These are phyloP conservation scores for Bungarus multicinctus DNA, from an alignment of 2,113 vertebrate species.

Conservation along the genomic window DNA sequence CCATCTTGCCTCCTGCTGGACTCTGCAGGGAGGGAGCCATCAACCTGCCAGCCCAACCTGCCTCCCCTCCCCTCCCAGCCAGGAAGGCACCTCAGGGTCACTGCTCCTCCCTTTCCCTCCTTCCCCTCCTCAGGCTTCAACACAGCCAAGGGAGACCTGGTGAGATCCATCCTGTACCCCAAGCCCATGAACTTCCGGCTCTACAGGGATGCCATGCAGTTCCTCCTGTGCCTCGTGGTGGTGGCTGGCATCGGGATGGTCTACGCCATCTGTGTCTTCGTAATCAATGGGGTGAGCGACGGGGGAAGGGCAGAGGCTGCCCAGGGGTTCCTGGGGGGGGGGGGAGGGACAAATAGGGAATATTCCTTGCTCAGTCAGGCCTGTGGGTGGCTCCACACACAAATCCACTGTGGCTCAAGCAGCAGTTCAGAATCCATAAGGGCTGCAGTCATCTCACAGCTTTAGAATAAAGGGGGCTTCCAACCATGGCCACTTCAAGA, in stretches of 20 bases:
- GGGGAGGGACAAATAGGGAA: background rate
- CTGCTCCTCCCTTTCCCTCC: background rate
- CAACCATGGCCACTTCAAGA: background rate
- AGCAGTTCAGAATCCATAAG: background rate
- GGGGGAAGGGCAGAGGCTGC: background rate
- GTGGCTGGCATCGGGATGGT: constrained; percentile 74
- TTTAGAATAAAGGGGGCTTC: background rate
- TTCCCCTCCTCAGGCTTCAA: constrained; percentile 71
- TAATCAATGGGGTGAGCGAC: constrained; percentile 68
- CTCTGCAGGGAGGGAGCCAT: background rate
- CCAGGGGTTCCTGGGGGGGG: background rate
- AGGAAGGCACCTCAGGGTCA: accelerated
- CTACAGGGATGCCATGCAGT: constrained; percentile 73
- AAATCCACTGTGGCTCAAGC: background rate
- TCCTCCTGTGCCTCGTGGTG: constrained; percentile 71
- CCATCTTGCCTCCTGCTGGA: background rate
- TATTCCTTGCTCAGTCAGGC: background rate
- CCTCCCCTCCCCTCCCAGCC: background rate
- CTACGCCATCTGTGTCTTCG: constrained; percentile 72
- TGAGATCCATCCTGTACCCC: constrained; percentile 79
- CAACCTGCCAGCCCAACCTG: background rate
- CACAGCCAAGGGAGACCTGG: constrained; percentile 78
- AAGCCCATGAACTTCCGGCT: constrained; percentile 78
- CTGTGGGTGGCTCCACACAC: background rate
- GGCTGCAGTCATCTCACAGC: background rate